Evolutionary conservation across 2,888 invertebrate species (phyloP).

Genomic region (Hermodice carunculata): DNA sequence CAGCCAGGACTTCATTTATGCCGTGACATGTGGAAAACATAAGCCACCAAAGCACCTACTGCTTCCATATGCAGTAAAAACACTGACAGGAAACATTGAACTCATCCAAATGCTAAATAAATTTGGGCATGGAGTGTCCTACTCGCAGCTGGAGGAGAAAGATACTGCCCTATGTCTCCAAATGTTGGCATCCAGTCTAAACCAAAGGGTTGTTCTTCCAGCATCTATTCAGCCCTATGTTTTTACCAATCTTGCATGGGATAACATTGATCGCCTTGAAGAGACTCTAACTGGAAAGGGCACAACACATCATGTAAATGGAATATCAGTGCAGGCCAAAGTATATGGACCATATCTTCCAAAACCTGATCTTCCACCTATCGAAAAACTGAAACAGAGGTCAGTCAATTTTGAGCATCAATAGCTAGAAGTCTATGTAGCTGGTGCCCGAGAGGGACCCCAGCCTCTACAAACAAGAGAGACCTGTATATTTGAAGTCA

Average conservation of each 20-base stretch:
- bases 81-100: constrained; percentile 32
- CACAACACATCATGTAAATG: constrained; percentile 44
- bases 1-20: constrained; percentile 16
- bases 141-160: constrained; percentile 24
- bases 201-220: constrained; percentile 21
- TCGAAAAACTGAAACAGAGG: constrained; percentile 20
- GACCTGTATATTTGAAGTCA: not conserved
- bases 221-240: constrained; percentile 30
- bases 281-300: constrained; percentile 39
- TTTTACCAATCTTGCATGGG: constrained; percentile 34
- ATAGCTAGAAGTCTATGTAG: constrained; percentile 18
- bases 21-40: constrained; percentile 16
- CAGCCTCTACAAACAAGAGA: not conserved
- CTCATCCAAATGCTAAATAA: constrained; percentile 28
- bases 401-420: constrained; percentile 8
- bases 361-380: not conserved
- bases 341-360: constrained; percentile 20
- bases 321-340: constrained; percentile 39
- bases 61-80: constrained; percentile 24
- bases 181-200: constrained; percentile 23
- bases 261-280: constrained; percentile 46
- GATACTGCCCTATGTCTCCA: constrained; percentile 39
- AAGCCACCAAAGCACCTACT: constrained; percentile 28
- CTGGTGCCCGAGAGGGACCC: constrained; percentile 25
- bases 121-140: constrained; percentile 32